These are phyloP conservation scores for Rhagonycha lutea DNA, from an alignment of 2,888 invertebrate genomes.

Conservation along the genomic window DNA sequence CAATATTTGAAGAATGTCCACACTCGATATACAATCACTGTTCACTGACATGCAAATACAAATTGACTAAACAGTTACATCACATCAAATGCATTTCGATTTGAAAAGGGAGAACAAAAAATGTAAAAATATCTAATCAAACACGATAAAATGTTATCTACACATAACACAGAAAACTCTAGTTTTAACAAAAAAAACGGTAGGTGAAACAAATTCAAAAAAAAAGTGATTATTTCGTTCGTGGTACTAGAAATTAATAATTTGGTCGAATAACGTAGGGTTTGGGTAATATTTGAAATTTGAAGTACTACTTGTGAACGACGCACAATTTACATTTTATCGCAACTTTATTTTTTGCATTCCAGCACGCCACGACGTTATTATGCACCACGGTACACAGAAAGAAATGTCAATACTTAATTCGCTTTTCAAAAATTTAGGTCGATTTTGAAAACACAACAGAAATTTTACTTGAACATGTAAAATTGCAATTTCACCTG, in stretches of 20 bases:
- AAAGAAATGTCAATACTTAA: neutral
- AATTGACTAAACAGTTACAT: neutral
- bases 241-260: no score
- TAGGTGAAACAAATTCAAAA: neutral
- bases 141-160: neutral
- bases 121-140: neutral
- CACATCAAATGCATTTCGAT: neutral
- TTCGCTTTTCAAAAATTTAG: no score
- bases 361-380: neutral
- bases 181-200: neutral
- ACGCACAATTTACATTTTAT: no score
- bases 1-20: slow-evolving; percentile 15
- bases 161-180: neutral
- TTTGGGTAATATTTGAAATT: no score
- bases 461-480: neutral
- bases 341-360: neutral
- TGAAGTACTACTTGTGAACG: no score
- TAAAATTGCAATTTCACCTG: neutral
- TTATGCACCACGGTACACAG: neutral
- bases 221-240: neutral
- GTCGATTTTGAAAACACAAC: neutral
- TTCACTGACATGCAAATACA: slow-evolving; percentile 5
- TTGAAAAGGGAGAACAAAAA: neutral
- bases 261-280: no score
- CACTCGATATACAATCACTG: slow-evolving; percentile 11